Base-by-base conservation (phyloP, 2,888 invertebrate species). In the Helicoverpa assulta region DNA sequence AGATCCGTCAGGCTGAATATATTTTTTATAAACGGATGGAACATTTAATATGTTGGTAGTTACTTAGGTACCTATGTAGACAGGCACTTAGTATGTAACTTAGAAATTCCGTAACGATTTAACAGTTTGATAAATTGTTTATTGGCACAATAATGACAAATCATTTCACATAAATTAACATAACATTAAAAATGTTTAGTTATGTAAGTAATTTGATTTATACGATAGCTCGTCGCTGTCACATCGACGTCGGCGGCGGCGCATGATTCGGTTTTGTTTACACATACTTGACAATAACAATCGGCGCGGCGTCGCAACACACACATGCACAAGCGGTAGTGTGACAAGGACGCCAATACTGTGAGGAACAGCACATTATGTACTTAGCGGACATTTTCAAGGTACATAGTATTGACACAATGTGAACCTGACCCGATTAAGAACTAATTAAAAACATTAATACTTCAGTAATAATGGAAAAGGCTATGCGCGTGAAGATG, bases 211-310 rank as follows among this genome's bases (percentile, higher is more conserved):
- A 70, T 70, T 77, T 81, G 74, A 81, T 77, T 81, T 77, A 78
- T 72, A 78, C 73, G 79, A 80, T 84, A 83, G 73, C 74, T 82
- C 54, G 60, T 80, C 84, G 82, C 76, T 85, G 85, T 84, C 75
- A 76, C 73, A 78, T 84, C 83, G 76, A 5, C 40, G 40, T 12
- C 40, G 40, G 47, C 47, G 47, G 47, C 47, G n/a, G 82, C 84
- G 88, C 86, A 87, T 88, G 89, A 88, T 87, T 89, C 85, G 83
- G 77, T 81, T 81, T 77, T 92, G 91, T 92, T 93, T 92, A 92
- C 91, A 91, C 89, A 89, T 87, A 90, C 88, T 86, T 83, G 87
- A 90, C 91, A 92, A 91, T 92, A 92, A 91, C 91, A 92, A 88
- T 90, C 83, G 78, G 80, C 81, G 84, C 83, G 79, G 81, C 83